Conservation (phyloP, 2,113 vertebrate genomes). For the Serilophus lunatus region DNA sequence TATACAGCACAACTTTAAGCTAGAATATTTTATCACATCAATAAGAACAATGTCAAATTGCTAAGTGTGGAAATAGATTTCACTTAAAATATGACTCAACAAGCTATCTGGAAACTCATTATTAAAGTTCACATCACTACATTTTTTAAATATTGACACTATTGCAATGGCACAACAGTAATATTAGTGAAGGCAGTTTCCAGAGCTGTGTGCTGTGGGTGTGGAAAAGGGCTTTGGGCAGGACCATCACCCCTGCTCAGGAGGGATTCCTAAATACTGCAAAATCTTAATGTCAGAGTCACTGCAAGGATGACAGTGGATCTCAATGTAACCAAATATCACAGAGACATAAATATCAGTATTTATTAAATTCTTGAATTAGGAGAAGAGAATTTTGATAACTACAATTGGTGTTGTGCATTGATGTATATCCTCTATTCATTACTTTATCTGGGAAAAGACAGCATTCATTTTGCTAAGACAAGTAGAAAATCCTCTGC, state of each 20-base stretch:
- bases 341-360: background rate
- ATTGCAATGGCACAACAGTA: background rate
- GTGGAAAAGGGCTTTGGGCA: background rate
- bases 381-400: background rate
- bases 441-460: background rate
- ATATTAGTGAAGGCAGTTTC: background rate
- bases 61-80: background rate
- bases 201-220: background rate
- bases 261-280: background rate
- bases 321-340: background rate
- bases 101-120: background rate
- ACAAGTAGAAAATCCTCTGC: background rate
- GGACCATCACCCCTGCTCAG: fast-evolving
- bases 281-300: background rate
- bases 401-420: background rate
- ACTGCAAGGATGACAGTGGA: background rate
- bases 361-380: background rate
- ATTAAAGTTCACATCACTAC: background rate
- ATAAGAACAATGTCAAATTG: background rate
- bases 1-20: background rate
- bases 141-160: background rate
- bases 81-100: background rate
- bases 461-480: background rate
- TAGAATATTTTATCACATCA: background rate
- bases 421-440: background rate